Evolutionary conservation across 2,113 vertebrate genomes (phyloP).

Genomic region (Cyphotilapia sp.): DNA sequence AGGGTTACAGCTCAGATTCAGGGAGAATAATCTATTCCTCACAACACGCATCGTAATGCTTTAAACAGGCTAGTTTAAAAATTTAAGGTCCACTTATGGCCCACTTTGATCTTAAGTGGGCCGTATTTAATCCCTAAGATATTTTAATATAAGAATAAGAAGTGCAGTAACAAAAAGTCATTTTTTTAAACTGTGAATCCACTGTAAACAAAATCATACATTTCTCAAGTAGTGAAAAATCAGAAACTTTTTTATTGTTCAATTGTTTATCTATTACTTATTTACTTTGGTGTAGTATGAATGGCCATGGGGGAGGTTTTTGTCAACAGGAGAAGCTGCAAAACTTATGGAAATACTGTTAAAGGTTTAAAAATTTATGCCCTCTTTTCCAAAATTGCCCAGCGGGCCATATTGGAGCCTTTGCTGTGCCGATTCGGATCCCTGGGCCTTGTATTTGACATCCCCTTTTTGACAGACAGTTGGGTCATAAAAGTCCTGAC

Average conservation of each 20-base stretch:
- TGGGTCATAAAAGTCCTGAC: neutral
- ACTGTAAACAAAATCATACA: neutral
- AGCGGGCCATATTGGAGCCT: neutral
- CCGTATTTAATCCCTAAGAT: neutral
- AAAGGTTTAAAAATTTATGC: neutral
- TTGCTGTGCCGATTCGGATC: neutral
- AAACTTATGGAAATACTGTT: neutral
- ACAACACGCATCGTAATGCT: neutral
- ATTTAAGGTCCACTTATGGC: neutral
- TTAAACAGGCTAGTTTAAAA: neutral
- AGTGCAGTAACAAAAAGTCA: neutral
- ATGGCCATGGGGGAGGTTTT: neutral
- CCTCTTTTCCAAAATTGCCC: neutral
- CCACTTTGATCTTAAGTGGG: neutral
- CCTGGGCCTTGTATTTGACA: neutral
- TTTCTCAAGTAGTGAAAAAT: neutral
- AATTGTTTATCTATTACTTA: neutral
- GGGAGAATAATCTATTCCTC: neutral
- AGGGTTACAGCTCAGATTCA: neutral
- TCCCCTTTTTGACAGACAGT: neutral
- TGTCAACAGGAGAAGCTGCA: neutral
- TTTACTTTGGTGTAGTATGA: neutral
- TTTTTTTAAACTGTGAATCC: neutral
- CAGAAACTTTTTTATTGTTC: neutral
- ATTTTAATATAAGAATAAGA: neutral